Evolutionary conservation across 1,140 invertebrate species (phyloP).

Genomic region (Ephestia elutella): DNA sequence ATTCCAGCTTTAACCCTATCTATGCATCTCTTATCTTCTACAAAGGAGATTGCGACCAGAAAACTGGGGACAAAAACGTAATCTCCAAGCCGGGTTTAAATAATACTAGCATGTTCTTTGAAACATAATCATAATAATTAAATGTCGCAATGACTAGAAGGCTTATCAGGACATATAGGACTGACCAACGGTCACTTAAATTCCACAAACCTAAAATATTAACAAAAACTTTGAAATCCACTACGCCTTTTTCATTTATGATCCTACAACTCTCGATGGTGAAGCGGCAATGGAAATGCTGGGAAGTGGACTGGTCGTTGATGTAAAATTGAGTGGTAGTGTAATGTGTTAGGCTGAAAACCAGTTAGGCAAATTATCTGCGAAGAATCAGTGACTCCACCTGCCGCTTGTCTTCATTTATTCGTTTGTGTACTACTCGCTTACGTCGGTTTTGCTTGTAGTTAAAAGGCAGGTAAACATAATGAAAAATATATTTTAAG

Average conservation of each 20-base stretch:
- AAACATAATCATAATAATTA: conserved; percentile 61
- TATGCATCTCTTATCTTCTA: conserved; percentile 11
- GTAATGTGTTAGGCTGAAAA: conserved; percentile 56
- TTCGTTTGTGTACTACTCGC: conserved; percentile 35
- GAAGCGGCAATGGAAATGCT: conserved; percentile 28
- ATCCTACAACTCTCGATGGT: neutral
- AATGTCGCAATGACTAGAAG: conserved; percentile 51
- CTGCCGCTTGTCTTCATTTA: conserved; percentile 51
- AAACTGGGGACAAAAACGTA: neutral
- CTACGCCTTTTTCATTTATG: neutral
- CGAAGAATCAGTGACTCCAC: conserved; percentile 63
- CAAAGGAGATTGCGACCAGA: neutral
- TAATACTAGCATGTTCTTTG: conserved; percentile 32
- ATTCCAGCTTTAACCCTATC: neutral
- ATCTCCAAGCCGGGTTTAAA: neutral
- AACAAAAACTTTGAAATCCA: neutral
- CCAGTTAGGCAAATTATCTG: conserved; percentile 71
- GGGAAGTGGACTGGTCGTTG: conserved; percentile 14
- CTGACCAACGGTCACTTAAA: conserved; percentile 45
- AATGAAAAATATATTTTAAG: too few species aligned
- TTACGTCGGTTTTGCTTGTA: conserved; percentile 28
- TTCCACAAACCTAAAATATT: neutral
- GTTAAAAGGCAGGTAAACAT: neutral
- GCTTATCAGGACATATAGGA: conserved; percentile 52
- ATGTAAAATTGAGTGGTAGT: conserved; percentile 16